Percentiles rank a stretch among this genome's conserved stretches.
Evolutionary conservation across 2,113 vertebrate species (phyloP).

Genomic region (Prionailurus viverrinus): DNA sequence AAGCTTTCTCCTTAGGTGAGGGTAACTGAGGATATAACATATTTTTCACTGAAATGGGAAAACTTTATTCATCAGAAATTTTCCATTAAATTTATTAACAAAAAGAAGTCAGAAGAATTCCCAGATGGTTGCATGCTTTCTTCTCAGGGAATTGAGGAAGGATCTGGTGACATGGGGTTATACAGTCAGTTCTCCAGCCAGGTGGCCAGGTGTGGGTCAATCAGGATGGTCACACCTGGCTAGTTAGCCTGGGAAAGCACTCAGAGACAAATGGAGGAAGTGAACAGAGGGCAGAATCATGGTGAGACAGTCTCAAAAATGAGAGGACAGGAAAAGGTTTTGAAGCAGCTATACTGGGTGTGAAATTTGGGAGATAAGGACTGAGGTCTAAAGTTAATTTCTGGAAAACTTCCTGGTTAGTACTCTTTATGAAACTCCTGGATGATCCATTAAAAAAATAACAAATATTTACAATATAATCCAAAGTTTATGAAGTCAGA

Average conservation of each 20-base stretch:
- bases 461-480: not conserved
- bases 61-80: constrained; percentile 21
- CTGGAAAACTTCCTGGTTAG: not conserved
- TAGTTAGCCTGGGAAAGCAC: not conserved
- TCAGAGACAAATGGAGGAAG: not conserved
- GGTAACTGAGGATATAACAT: not conserved
- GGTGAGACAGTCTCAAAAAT: not conserved
- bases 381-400: constrained; percentile 25
- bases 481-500: not conserved
- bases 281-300: not conserved
- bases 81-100: constrained; percentile 23
- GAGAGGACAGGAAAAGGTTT: not conserved
- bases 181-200: not conserved
- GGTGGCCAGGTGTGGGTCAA: not conserved
- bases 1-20: not conserved
- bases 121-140: not conserved
- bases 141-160: not conserved
- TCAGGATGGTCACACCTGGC: not conserved
- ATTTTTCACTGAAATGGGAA: not conserved
- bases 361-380: not conserved
- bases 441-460: not conserved
- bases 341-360: not conserved
- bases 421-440: not conserved
- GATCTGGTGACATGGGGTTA: not conserved
- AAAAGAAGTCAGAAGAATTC: not conserved